Base-by-base conservation (phyloP, 2,797 vertebrate species). In the Spondyliosoma cantharus region DNA sequence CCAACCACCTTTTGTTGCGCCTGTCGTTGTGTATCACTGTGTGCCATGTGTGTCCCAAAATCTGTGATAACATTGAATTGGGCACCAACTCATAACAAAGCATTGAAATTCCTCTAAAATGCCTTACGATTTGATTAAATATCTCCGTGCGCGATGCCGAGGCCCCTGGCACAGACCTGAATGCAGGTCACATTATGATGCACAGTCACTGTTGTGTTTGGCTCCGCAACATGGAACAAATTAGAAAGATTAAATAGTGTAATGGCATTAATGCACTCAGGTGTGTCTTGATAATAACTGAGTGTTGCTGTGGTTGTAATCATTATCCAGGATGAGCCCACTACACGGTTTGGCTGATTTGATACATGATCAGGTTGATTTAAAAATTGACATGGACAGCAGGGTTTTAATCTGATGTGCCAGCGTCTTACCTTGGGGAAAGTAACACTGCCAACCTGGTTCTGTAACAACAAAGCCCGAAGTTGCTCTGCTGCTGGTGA, bases 171-270 rank as follows among this genome's bases (percentile, higher is more conserved):
- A 46, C 43, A 64, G 61, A 13, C 42, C 58, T 27, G 49, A 9
- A 7, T 19, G 6, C 66, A n/a, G 65, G 27, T 78, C 32, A n/a
- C 60, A 74, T 81, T 58, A 75, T 59, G 50, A 86, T 81, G 70
- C 82, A 77, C n/a, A 22, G 65, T 59, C 63, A 72, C 25, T 37
- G 58, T 64, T 37, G 64, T 69, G 64, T 70, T 81, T n/a, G 57
- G 72, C 68, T 5, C 57, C 74, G 74, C 64, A 84, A 75, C 72
- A 56, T 60, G 3, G 12, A n/a, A 20, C 75, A 83, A 88, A 84
- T 90, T 78, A 86, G 42, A 70, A 56, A 77, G 70, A 88, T 85
- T 80, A 70, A 63, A 80, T 76, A 71, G 68, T 71, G 71, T 78
- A 74, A 78, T 66, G 57, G 68, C 49, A 59, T 80, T 78, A 86